These are phyloP conservation scores for Agonum fuliginosum DNA, from an alignment of 2,888 invertebrate genomes.

Conservation along the genomic window DNA sequence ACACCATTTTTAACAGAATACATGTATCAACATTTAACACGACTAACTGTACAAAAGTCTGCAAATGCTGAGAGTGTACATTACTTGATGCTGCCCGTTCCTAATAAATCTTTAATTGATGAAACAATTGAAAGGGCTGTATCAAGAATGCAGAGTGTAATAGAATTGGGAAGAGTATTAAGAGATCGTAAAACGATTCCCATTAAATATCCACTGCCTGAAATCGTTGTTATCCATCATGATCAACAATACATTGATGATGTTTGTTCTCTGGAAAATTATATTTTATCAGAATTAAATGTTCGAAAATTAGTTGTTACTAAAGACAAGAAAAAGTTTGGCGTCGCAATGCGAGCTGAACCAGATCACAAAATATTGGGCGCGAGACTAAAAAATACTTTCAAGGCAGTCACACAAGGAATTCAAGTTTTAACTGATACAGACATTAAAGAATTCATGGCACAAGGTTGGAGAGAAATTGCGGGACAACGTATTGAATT, in stretches of 20 bases:
- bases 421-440: conserved; percentile 86
- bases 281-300: conserved; percentile 95
- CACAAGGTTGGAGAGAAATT: conserved; percentile 82
- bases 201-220: conserved; percentile 96
- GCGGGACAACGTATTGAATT: conserved; percentile 85
- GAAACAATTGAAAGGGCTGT: conserved; percentile 92
- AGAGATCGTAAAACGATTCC: conserved; percentile 96
- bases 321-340: conserved; percentile 93
- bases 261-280: conserved; percentile 85
- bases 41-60: conserved; percentile 76
- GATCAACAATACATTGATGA: conserved; percentile 86
- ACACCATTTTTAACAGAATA: conserved; percentile 97
- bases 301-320: conserved; percentile 89
- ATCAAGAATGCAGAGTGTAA: conserved; percentile 93
- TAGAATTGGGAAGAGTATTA: conserved; percentile 94
- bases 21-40: conserved; percentile 92
- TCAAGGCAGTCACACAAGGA: conserved; percentile 89
- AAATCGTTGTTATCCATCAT: conserved; percentile 94
- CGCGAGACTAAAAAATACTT: conserved; percentile 89
- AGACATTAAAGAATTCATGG: conserved; percentile 85
- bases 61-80: conserved; percentile 87
- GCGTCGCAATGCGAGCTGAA: conserved; percentile 92
- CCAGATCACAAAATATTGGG: conserved; percentile 96
- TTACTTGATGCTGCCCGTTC: conserved; percentile 90
- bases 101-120: conserved; percentile 84